Base-by-base conservation (phyloP, 2,888 invertebrate species). In the Rhopalosiphum nymphaeae region DNA sequence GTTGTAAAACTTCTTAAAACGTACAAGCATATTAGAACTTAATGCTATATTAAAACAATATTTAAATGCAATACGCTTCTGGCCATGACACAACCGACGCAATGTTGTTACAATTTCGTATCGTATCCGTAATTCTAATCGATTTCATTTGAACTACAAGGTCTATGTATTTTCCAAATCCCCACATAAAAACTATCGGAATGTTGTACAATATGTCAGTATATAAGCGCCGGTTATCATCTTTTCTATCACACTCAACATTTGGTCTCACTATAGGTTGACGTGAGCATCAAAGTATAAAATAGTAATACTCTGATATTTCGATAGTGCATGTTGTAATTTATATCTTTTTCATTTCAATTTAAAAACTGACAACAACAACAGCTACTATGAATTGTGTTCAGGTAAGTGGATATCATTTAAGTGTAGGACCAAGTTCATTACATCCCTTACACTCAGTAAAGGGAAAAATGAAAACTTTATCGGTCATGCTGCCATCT, bases 361-460 rank as follows among this genome's bases (percentile, higher is more conserved):
- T 36, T 78, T 0, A 36, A 53, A 53, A 53, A 89, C 42, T 10
- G 25, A 46, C 44, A 57, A 44, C 44, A 44, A 89, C 57, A 44
- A 29, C 42, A 26, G 44, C 2, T 16, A 61, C 0, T 21, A 89
- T 89, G 89, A 89, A 89, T 57, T 29, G 13, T 21, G 16, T 61
- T 61, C 57, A 89, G 16, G 89, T 89, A 89, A 89, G 89, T 89
- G 29, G 9, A 61, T 25, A 88, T 53, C 11, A 25, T 56, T 88
- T 87, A 87, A 46, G n/a, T 49, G 10, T 36, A 61, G 26, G 21
- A 7, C 36, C 21, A 7, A n/a, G 1, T n/a, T 67, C 2, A 78
- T 78, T 36, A 21, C 21, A 36, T 21, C 36, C 7, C 21, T 78
- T 78, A 9, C n/a, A 36, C 36, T 78, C 78, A 36, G 21, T 9